Evolutionary conservation across 2,113 vertebrate species (phyloP).

Genomic region (Brachypteracias leptosomus): DNA sequence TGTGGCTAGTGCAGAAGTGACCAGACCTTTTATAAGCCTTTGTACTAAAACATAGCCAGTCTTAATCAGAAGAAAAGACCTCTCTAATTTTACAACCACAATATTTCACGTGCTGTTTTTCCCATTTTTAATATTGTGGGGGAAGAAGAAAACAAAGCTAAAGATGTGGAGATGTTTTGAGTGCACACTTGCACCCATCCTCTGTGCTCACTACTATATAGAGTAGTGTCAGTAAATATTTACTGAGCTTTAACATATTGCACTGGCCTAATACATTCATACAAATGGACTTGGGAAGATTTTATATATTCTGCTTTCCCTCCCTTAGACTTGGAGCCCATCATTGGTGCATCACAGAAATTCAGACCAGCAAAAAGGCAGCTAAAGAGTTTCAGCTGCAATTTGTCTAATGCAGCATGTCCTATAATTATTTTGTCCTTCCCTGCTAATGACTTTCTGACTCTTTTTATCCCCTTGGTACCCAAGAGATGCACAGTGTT

Average conservation of each 20-base stretch:
- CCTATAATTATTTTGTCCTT: conserved; percentile 18
- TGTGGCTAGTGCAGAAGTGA: neutral
- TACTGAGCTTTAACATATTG: neutral
- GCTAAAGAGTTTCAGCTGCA: neutral
- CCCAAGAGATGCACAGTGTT: neutral
- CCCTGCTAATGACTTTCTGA: conserved; percentile 13
- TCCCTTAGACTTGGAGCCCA: neutral
- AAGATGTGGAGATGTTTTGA: neutral
- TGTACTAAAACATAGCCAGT: neutral
- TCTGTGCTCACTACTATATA: neutral
- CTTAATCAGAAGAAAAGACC: neutral
- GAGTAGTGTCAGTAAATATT: neutral
- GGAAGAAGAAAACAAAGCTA: neutral
- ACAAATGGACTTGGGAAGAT: neutral
- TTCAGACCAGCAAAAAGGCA: neutral
- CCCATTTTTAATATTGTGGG: neutral
- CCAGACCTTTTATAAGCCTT: neutral
- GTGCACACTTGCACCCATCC: neutral
- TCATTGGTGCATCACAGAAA: neutral
- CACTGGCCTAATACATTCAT: neutral
- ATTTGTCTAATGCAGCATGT: neutral
- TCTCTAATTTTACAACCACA: neutral
- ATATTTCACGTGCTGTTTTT: neutral
- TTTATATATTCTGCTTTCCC: neutral
- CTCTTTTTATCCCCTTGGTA: neutral